Evolutionary conservation across 2,113 vertebrate genomes (phyloP), one percentile per base, ranked within the genome.

Genomic region (Otis tarda): DNA sequence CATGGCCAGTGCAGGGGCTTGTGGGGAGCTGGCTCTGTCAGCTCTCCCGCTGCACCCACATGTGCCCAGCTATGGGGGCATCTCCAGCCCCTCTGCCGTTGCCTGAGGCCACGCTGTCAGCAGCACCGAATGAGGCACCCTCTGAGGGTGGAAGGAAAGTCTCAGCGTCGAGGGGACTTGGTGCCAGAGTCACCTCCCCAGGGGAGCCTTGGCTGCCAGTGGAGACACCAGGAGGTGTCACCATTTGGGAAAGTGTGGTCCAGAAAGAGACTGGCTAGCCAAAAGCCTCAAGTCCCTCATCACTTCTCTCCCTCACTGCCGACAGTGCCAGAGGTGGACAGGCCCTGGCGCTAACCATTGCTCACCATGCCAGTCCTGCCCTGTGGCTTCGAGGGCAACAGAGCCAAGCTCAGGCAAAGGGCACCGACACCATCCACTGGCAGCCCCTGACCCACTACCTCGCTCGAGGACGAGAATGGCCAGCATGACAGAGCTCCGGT

Each of bases 321-420:
- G 7, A 56, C 25, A 52, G 61, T 3, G 4, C 31, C 0, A 1
- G 50, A 16, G 1, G 4, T 3, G 10, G 65, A 17, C 3, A 6
- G 69, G 55, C 21, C 33, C 39, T 3, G 5, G 78, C 30, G 15
- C 8, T 8, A 33, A 81, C 45, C 73, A 47, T 11, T 24, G 8
- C 19, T 43, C 23, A 53, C 41, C 55, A 37, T 1, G 0, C 56
- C 35, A 21, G 11, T 35, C 56, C 60, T 27, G 60, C 69, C 52
- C 47, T 4, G 1, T 2, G 25, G 55, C 71, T 86, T 85, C 0
- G 0, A 88, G 61, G 8, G 3, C 0, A 0, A 53, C 0, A 0
- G 55, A 86, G 64, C 17, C 41, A 30, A 27, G 35, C 71, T 79
- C 85, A 57, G 61, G 57, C 1, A 0, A 59, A 13, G 0, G 0